A percentile compares a stretch with the other conserved stretches of the same genome.
phyloP scores from a whole-genome alignment of 2,113 vertebrate species.

The Heteronetta atricapilla region DNA sequence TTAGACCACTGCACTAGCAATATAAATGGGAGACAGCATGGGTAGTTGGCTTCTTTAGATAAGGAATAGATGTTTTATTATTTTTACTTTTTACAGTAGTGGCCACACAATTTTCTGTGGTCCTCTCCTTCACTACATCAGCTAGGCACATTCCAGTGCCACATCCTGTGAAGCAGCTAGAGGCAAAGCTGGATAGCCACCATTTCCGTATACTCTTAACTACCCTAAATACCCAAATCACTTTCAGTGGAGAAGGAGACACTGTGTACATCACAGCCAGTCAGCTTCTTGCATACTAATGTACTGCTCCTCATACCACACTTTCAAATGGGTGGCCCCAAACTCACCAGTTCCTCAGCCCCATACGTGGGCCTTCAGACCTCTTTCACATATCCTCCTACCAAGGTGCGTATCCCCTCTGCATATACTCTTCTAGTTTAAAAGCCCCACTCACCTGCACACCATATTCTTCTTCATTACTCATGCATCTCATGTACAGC shows the following conservation, averaged over 20 bases:
- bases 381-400: neutral
- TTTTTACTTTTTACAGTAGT: neutral
- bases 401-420: neutral
- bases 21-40: neutral
- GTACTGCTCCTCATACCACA: neutral
- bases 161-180: neutral
- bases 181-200: neutral
- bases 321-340: neutral
- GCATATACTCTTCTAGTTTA: no score
- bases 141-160: neutral
- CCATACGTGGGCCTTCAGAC: neutral
- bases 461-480: neutral
- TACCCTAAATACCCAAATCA: neutral
- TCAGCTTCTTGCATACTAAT: neutral
- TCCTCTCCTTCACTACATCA: neutral
- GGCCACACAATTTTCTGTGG: neutral
- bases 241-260: neutral
- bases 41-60: neutral
- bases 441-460: neutral
- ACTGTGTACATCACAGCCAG: rapidly evolving
- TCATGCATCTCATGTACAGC: neutral
- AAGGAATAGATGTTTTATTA: neutral
- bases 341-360: neutral
- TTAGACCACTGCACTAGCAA: neutral
- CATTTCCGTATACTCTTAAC: neutral